Base-by-base conservation (phyloP, 2,888 invertebrate species). In the Ceramica pisi region DNA sequence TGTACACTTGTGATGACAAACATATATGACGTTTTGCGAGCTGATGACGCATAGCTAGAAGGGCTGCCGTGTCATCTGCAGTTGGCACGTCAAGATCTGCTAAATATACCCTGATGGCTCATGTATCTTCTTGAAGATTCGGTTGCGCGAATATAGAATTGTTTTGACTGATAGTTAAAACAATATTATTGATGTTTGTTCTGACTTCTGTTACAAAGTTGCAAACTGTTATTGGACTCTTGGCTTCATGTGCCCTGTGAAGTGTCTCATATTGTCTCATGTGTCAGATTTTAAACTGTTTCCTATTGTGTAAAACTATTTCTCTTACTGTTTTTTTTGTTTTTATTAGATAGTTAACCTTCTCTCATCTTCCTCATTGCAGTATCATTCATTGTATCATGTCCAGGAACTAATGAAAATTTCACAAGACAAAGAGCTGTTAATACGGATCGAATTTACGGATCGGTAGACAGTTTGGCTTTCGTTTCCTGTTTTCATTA, bases 1-100 rank as follows among this genome's bases (percentile, higher is more conserved):
- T 23, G 67, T 53, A 46, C 16, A 53, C 10, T 10, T 21, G 48
- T 46, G 76, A 64, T 70, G 71, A 77, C 38, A 63, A 51, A 71
- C 64, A 53, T 26, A 67, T 16, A 38, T 35, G 64, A 67, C 57
- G 66, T 51, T 67, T 23, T 44, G 56, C 38, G 21, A 50, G 19
- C 38, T 56, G 60, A 55, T 66, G 78, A 78, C 79, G 51, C 63
- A 78, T 50, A 44, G 35, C n/a, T 62, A 56, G 55, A 60, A 57
- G 64, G 16, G n/a, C 44, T 26, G 31, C 19, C 82, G 48, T 67
- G 16, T 38, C 38, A 61, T 44, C 35, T 56, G 44, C 57, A 55
- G 46, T 59, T 69, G 75, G 64, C 67, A 65, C 63, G 35, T 71
- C 60, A 65, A 50, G 55, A 55, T 57, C 46, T 14, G 48, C 67